Conservation (phyloP, 2,113 vertebrate genomes). For the Tragulus kanchil region DNA sequence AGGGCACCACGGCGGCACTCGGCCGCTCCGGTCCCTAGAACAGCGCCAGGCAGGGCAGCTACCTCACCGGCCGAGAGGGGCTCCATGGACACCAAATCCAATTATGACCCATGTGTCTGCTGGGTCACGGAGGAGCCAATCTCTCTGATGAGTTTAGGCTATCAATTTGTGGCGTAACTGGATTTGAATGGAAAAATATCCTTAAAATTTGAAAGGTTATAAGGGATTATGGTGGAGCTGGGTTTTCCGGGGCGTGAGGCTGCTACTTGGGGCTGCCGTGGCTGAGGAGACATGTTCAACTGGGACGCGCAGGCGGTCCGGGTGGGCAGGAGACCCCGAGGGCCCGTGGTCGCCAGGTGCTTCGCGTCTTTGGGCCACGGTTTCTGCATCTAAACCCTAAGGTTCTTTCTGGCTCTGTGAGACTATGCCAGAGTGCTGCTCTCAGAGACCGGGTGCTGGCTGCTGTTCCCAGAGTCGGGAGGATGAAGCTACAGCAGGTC, state of each 20-base stretch:
- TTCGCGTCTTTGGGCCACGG: not conserved
- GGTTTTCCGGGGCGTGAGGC: not conserved
- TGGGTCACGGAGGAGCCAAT: not conserved
- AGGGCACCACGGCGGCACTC: fast-evolving
- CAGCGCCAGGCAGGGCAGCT: fast-evolving
- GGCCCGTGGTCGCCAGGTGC: fast-evolving
- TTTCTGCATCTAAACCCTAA: not conserved
- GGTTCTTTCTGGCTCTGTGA: not conserved
- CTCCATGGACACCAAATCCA: not conserved
- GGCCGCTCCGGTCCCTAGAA: not conserved
- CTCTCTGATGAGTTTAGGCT: not conserved
- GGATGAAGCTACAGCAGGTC: not conserved
- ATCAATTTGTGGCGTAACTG: not conserved
- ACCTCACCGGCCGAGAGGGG: not conserved
- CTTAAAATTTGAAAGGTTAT: not conserved
- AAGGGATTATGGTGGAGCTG: not conserved
- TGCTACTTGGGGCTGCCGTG: not conserved
- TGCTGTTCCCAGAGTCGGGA: not conserved
- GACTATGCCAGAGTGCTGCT: not conserved
- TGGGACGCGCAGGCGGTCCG: fast-evolving
- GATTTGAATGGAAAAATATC: not conserved
- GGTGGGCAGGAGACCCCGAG: fast-evolving
- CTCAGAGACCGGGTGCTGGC: not conserved
- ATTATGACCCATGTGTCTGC: fast-evolving
- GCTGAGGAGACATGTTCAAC: not conserved